phyloP scores from a whole-genome alignment of 1,140 invertebrate species.

The honey bee (Apis mellifera) region DNA sequence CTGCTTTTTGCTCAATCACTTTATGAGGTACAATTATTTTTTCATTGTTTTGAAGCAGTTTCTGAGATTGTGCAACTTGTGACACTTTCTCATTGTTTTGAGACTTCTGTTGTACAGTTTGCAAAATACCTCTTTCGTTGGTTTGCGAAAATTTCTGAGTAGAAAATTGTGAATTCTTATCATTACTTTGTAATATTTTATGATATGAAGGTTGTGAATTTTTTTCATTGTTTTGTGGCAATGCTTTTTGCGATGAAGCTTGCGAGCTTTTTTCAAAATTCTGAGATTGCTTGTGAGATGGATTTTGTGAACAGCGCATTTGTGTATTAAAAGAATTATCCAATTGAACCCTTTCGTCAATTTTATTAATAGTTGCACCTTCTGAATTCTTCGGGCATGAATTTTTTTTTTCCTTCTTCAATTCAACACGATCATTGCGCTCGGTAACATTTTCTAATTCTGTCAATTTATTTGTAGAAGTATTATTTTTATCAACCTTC shows the following conservation, averaged over 20 bases:
- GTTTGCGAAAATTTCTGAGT: not conserved
- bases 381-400: slow-evolving; percentile 7
- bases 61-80: not conserved
- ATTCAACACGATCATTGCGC: not conserved
- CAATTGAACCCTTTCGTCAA: not conserved
- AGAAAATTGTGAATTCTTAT: not conserved
- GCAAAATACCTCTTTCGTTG: not conserved
- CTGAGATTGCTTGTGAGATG: slow-evolving; percentile 25
- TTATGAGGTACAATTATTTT: slow-evolving; percentile 10
- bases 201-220: not conserved
- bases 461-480: not conserved
- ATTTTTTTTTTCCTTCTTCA: not conserved
- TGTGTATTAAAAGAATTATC: not conserved
- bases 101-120: not conserved
- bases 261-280: slow-evolving; percentile 8
- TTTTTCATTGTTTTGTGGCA: not conserved
- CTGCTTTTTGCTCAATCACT: slow-evolving; percentile 26
- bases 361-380: not conserved
- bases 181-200: slow-evolving; percentile 9
- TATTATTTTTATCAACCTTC: slow-evolving; percentile 29
- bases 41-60: slow-evolving; percentile 14
- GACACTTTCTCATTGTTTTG: slow-evolving; percentile 12
- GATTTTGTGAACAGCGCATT: not conserved
- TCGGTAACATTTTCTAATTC: not conserved
- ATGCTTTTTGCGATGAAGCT: not conserved